Evolutionary conservation across 2,888 invertebrate genomes (phyloP), one percentile per base, ranked within the genome.

Genomic region (Diplazon laetatorius): DNA sequence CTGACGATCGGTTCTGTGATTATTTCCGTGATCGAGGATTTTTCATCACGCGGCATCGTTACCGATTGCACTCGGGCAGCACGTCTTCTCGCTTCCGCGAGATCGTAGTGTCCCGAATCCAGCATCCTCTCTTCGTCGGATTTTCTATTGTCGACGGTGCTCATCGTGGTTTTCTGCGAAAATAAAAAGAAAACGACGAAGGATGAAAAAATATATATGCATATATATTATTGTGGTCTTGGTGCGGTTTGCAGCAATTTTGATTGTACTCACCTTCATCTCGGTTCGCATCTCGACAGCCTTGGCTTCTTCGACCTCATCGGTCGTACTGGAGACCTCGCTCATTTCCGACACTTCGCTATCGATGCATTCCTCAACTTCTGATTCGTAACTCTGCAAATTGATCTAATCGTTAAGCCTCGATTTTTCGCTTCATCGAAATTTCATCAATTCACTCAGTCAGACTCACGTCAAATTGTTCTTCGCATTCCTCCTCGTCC

Each of bases 351-450:
- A 87, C 48, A 74, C 80, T 48, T 86, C 87, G 62, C 87, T 88
- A 4, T 89, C 88, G 1, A 87, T 87, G 52, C 88, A 90, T 57
- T 92, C 91, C 85, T 92, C 92, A 86, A 92, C 92, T 86, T 92
- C 92, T 0, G 92, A 92, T 82, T 92, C 92, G 78, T 92, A 93
- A 82, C 92, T 92, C 92, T 92, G 55, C 9, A 65, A 73, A 52
- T 39, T 52, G 22, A 8, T 35, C 1, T 37, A 16, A 3, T 37
- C n/a, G 20, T 65, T 39, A 52, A 44, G 18, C 39, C 30, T 46
- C n/a, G 25, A 62, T 37, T 25, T 25, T 37, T 14, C 20, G 37
- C 1, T 5, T 1, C 12, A 2, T 6, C 5, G 12, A 18, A 68
- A 57, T 5, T 35, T 20, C 3, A 55, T n/a, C n/a, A n/a, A n/a